phyloP scores from a whole-genome alignment of 1,140 invertebrate species.

The Caerostris extrusa region DNA sequence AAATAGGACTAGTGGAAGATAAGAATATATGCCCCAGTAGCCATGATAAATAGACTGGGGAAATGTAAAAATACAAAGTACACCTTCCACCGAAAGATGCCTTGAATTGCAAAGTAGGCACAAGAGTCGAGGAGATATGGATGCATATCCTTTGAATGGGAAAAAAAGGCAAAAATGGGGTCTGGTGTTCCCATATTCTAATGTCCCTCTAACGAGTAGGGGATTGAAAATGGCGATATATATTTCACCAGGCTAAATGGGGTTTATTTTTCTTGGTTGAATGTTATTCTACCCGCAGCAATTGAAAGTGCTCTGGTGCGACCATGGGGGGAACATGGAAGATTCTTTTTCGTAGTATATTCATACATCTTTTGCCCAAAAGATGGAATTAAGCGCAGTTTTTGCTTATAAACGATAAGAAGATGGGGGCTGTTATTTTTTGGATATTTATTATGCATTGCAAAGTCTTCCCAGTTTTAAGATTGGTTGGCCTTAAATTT shows the following conservation, averaged over 20 bases:
- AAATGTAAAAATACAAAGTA: conserved; percentile 71
- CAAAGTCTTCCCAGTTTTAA: background rate
- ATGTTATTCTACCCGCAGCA: background rate
- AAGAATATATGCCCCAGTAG: conserved; percentile 45
- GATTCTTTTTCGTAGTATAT: background rate
- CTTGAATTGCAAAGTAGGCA: conserved; percentile 66
- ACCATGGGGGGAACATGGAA: background rate
- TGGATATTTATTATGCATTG: background rate
- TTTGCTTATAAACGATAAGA: background rate
- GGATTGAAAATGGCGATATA: background rate
- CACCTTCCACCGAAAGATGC: background rate
- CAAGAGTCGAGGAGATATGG: background rate
- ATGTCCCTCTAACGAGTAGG: conserved; percentile 36
- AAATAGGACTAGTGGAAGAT: background rate
- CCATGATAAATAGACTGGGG: conserved; percentile 50
- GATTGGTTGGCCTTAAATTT: background rate
- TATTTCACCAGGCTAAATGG: background rate
- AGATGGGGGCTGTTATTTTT: background rate
- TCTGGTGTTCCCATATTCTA: background rate
- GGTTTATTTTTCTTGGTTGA: no score
- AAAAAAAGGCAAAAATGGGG: background rate
- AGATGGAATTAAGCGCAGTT: background rate
- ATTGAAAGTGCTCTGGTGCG: background rate
- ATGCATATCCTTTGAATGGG: background rate
- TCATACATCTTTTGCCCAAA: no score